Base-by-base conservation (phyloP, 2,113 vertebrate species). In the Cyanoramphus novaezelandiae region DNA sequence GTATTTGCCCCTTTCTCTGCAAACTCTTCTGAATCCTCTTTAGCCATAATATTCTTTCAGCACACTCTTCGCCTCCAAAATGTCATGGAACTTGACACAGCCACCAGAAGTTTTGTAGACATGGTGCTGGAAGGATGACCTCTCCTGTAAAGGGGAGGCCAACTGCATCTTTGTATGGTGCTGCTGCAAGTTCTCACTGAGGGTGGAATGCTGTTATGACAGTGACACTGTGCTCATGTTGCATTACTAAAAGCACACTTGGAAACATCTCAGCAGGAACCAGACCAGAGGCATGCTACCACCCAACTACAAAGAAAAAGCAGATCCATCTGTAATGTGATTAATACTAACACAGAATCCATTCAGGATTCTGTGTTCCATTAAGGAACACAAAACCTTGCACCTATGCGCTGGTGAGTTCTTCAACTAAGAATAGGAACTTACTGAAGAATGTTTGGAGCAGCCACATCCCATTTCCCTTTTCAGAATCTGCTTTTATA, bases 151-250 rank as follows among this genome's bases (percentile, higher is more conserved):
- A 29, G 52, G 23, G 53, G 37, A 70, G 50, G 46, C 39, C 81
- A 75, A 2, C 41, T 18, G 70, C 72, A 63, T 18, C 76, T 50
- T 9, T 3, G 21, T 9, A 29, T 8, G 20, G 55, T 52, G 83
- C 92, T 93, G 80, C 95, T 95, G 96, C 86, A 92, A 64, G 47
- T 88, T 64, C 92, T 96, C 93, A 93, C 6, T 0, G 19, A 11
- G 57, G 25, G 6, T 41, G 90, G 96, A 96, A 95, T 96, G 95
- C 96, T 96, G 92, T 95, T 95, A 85, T 91, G 92, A 96, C 95
- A 95, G 33, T 62, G 88, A 47, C 77, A 62, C 69, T 21, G 5
- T 25, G 35, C 64, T 92, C 49, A 27, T 46, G 72, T 46, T 81
- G 90, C 69, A 71, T 55, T 75, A 83, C 82, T 96, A 91, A 97